These are phyloP conservation scores for Forbesichthys papilliferus DNA, from an alignment of 2,113 vertebrate genomes.

Conservation along the genomic window DNA sequence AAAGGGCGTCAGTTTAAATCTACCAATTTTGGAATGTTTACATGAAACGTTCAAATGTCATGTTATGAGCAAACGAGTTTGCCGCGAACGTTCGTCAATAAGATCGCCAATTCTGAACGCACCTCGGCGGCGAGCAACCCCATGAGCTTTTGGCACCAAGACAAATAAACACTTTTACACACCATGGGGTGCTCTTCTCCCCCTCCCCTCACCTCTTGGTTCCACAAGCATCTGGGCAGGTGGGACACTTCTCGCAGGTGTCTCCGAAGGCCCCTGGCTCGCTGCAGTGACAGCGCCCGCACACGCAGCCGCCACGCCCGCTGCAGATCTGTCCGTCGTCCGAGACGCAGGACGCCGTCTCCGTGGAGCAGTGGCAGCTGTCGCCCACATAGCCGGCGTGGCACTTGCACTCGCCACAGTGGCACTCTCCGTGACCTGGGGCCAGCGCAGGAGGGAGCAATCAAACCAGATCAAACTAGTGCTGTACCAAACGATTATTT, in stretches of 20 bases:
- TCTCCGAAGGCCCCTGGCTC: constrained; percentile 94
- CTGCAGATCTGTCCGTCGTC: constrained; percentile 90
- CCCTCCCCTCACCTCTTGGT: constrained; percentile 83
- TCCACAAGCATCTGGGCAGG: constrained; percentile 91
- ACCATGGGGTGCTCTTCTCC: not conserved
- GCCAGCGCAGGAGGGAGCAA: not conserved
- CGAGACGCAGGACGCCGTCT: constrained; percentile 79
- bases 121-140: too few species aligned
- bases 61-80: too few species aligned
- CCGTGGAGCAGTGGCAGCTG: constrained; percentile 95
- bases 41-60: too few species aligned
- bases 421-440: constrained; percentile 92
- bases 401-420: constrained; percentile 96
- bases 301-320: constrained; percentile 84
- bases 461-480: too few species aligned
- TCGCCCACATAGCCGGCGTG: constrained; percentile 88
- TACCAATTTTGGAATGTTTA: too few species aligned
- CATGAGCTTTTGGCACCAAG: too few species aligned
- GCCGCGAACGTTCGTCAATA: too few species aligned
- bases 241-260: constrained; percentile 93
- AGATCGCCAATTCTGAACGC: too few species aligned
- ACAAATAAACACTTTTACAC: too few species aligned
- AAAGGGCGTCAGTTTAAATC: too few species aligned
- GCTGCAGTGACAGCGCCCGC: constrained; percentile 88
- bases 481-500: too few species aligned